Evolutionary conservation across 2,113 vertebrate genomes (phyloP), one percentile per base, ranked within the genome.

Genomic region (Dissostichus mawsoni): DNA sequence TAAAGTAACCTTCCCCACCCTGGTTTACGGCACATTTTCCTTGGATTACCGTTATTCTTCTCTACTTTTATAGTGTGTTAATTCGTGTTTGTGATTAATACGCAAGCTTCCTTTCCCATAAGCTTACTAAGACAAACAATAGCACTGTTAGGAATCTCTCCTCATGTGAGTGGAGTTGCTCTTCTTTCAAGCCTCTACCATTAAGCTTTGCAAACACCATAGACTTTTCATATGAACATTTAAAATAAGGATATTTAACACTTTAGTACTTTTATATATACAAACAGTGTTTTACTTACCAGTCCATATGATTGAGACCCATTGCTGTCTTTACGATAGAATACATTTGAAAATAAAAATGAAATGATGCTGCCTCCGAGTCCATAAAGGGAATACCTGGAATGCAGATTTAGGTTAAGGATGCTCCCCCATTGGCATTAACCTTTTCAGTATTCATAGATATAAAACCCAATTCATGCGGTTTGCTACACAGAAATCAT

Each of bases 391-490:
- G 29, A 29, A 29, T 4, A 29, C 52, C 51, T 44, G 23, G n/a
- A 59, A 52, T 85, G 56, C 58, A 52, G 8, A 57, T 80, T 83
- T 13, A 20, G 29, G 10, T n/a, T 67, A 23, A 74, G 33, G 29
- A 10, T 36, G 58, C 52, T 44, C 69, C 58, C 69, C 2, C 23
- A 56, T 11, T 16, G 61, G 62, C 56, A 59, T 67, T 75, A 71
- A 83, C 76, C 81, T 83, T 83, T 75, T 88, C 70, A 81, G 45
- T 68, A 78, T 82, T 78, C 84, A 84, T 69, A 62, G 62, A 64
- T 72, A 33, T 48, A 69, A 64, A 78, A 75, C 50, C 1, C 57
- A 17, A 25, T 69, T 74, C 41, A 53, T 67, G 36, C 20, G 2
- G 8, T 72, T 74, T 57, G 65, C 13, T 29, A 29, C 78, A 58